These are phyloP conservation scores for Drosophila sproati DNA, from an alignment of 1,140 invertebrate species.

Conservation along the genomic window DNA sequence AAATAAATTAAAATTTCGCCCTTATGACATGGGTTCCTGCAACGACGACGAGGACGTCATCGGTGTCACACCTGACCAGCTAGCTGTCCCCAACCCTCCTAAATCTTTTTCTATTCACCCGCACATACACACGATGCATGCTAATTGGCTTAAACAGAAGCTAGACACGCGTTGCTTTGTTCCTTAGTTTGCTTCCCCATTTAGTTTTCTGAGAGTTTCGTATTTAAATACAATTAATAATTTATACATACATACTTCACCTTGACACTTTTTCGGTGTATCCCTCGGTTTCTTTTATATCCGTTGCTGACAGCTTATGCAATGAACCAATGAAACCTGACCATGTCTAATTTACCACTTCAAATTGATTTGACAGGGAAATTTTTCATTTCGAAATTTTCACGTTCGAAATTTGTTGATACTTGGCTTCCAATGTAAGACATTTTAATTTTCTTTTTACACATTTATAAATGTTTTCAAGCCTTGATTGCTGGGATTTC, in stretches of 20 bases:
- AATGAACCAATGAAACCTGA: conserved; percentile 24
- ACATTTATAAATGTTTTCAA: no score
- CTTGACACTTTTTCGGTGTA: conserved; percentile 65
- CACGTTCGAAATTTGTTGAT: neutral
- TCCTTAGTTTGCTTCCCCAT: conserved; percentile 11
- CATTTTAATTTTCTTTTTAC: no score
- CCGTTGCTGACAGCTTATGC: neutral
- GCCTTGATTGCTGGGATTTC: no score
- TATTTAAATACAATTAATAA: conserved; percentile 24
- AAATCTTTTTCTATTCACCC: neutral
- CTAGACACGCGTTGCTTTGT: conserved; percentile 34
- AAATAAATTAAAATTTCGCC: conserved; percentile 79
- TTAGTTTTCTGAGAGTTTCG: neutral
- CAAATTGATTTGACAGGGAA: conserved; percentile 39
- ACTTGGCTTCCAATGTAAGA: neutral
- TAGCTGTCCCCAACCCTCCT: neutral
- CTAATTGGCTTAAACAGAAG: conserved; percentile 64
- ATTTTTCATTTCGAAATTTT: neutral
- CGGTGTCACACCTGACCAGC: conserved; percentile 67
- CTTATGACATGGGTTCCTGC: conserved; percentile 60
- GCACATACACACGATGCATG: conserved; percentile 59
- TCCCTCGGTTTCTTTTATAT: neutral
- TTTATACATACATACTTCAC: conserved; percentile 62
- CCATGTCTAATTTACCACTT: conserved; percentile 31
- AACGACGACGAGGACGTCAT: conserved; percentile 61